Evolutionary conservation across 2,888 invertebrate genomes (phyloP).

Genomic region (Strigamia maritima): DNA sequence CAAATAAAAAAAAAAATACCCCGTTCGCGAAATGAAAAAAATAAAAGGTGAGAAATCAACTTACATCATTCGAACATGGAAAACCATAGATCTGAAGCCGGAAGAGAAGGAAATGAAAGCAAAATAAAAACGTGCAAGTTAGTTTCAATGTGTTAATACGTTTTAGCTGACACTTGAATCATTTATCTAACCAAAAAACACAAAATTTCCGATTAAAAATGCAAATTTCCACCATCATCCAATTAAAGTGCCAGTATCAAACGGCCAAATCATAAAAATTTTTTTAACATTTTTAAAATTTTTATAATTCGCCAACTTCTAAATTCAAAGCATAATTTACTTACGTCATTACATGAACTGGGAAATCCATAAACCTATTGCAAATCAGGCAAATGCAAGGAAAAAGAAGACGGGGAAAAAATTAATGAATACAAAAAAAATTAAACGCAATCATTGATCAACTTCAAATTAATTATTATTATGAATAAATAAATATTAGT

Average conservation of each 20-base stretch:
- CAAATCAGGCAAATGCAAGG: constrained; percentile 34
- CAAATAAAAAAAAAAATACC: background rate
- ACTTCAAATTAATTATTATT: background rate
- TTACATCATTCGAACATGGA: constrained; percentile 37
- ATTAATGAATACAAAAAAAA: constrained; percentile 10
- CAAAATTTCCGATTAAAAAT: background rate
- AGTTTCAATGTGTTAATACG: constrained; percentile 3
- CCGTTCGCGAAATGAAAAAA: background rate
- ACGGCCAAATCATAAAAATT: background rate
- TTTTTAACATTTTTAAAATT: background rate
- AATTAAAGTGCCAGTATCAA: background rate
- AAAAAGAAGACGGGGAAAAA: constrained; percentile 24
- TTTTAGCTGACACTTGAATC: background rate
- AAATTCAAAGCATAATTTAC: constrained; percentile 33
- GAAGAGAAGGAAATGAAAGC: constrained; percentile 22
- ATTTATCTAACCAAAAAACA: background rate
- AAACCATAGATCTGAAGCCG: constrained; percentile 38
- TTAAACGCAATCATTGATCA: background rate
- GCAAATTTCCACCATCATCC: background rate
- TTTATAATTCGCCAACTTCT: background rate
- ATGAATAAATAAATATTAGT: background rate
- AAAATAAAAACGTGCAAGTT: constrained; percentile 14
- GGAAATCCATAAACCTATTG: constrained; percentile 37
- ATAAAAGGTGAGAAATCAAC: background rate
- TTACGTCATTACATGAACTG: constrained; percentile 36